Evolutionary conservation across 2,888 invertebrate genomes (phyloP).

Genomic region (Romanomermis culicivorax): DNA sequence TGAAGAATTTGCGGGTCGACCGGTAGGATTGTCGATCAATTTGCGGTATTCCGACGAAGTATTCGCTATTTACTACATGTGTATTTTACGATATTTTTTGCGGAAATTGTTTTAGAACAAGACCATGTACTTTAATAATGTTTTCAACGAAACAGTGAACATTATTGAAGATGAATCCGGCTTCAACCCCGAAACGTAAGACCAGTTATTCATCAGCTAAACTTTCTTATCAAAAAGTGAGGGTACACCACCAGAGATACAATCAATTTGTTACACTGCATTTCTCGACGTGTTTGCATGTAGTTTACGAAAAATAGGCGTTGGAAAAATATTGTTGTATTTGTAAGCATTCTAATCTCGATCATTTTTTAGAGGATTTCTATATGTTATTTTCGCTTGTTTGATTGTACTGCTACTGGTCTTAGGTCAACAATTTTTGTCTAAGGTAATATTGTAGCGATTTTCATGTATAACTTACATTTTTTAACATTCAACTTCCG

Average conservation of each 20-base stretch:
- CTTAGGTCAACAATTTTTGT: constrained; percentile 27
- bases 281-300: too few species aligned
- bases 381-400: constrained; percentile 80
- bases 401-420: constrained; percentile 64
- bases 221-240: too few species aligned
- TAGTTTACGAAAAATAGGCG: too few species aligned
- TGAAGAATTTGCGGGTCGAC: constrained; percentile 85
- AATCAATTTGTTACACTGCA: too few species aligned
- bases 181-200: constrained; percentile 72
- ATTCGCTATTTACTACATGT: too few species aligned
- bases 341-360: too few species aligned
- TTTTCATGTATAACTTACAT: not conserved
- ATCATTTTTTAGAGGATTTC: constrained; percentile 48
- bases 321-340: too few species aligned
- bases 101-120: constrained; percentile 36
- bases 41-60: constrained; percentile 24
- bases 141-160: constrained; percentile 90
- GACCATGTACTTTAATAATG: constrained; percentile 53
- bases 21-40: constrained; percentile 70
- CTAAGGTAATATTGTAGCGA: constrained; percentile 17
- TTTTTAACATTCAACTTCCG: not conserved
- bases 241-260: too few species aligned
- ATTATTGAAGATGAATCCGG: constrained; percentile 89
- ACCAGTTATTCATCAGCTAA: not conserved
- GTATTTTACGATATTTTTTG: not conserved